phyloP scores from a whole-genome alignment of 2,888 invertebrate species.

The Drosophila borealis region DNA sequence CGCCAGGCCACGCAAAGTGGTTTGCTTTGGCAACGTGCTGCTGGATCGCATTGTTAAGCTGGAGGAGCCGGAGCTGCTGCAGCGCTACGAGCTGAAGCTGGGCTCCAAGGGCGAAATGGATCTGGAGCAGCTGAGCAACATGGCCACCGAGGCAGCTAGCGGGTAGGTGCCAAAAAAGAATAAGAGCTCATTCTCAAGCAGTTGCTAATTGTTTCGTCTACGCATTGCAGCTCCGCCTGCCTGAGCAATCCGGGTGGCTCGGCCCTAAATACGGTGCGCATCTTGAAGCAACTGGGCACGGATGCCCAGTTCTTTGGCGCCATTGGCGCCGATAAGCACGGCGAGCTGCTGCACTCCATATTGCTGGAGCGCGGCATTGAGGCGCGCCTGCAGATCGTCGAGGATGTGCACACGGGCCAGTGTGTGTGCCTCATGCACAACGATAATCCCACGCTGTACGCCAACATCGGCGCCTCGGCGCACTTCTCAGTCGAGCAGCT shows the following conservation, averaged over 20 bases:
- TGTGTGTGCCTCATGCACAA: constrained; percentile 86
- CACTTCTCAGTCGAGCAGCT: constrained; percentile 83
- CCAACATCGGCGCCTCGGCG: constrained; percentile 87
- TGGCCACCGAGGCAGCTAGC: constrained; percentile 67
- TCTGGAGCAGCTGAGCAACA: constrained; percentile 67
- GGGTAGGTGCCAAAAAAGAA: constrained; percentile 57
- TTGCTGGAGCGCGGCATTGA: constrained; percentile 84
- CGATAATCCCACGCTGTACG: constrained; percentile 85
- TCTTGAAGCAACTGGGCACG: constrained; percentile 83
- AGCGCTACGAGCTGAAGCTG: constrained; percentile 71
- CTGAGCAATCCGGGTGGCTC: constrained; percentile 85
- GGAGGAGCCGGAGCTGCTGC: constrained; percentile 74
- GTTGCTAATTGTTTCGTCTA: constrained; percentile 23
- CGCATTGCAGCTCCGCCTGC: constrained; percentile 41
- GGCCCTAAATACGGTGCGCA: constrained; percentile 86
- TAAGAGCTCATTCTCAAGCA: constrained; percentile 2
- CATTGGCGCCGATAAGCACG: constrained; percentile 86
- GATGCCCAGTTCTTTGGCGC: constrained; percentile 86
- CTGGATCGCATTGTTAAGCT: constrained; percentile 80
- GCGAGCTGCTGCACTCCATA: constrained; percentile 83
- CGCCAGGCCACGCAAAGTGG: constrained; percentile 78
- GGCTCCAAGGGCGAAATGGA: constrained; percentile 82
- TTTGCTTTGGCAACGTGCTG: constrained; percentile 84
- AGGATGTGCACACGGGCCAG: constrained; percentile 85
- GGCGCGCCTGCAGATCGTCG: constrained; percentile 82